Evolutionary conservation across 2,113 vertebrate species (phyloP), one percentile per base, ranked within the genome.

Genomic region (Gallinago paraguaiae): DNA sequence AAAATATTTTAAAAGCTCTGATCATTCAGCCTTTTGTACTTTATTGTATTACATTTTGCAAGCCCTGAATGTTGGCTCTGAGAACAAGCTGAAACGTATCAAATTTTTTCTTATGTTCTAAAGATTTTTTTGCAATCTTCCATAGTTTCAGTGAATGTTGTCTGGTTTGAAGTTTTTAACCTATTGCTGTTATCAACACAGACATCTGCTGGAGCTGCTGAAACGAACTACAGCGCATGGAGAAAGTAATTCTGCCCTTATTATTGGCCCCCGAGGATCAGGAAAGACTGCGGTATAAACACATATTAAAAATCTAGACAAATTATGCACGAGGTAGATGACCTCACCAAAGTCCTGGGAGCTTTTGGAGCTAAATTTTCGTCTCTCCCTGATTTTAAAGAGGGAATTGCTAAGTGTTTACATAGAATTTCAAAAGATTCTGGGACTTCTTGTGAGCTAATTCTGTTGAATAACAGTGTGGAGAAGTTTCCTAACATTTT

Each of bases 171-270:
- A 48, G 20, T 41, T 88, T 35, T 46, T 74, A 86, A 45, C 46
- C 60, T 77, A 0, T 72, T 94, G 56, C 53, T 97, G 43, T 82
- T 94, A 31, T 33, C 87, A 31, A 95, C 97, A 43, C 97, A 99
- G 99, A 64, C 98, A 99, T 86, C 97, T 99, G 87, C 96, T 99
- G 97, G 99, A 99, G 88, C 97, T 99, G 93, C 98, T 99, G 92
- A 99, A 94, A 92, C 98, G 98, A 81, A 99, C 99, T 16, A 98
- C 97, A 18, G 35, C 98, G 92, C 97, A 99, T 11, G 99, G 99
- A 80, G 99, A 99, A 96, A 99, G 99, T 74, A 99, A 99, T 75
- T 99, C 99, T 3, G 98, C 99, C 60, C 98, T 99, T 17, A 97
- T 99, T 46, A 98, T 99, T 30, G 99, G 99, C 12, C 99, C 99